phyloP scores from a whole-genome alignment of 1,140 invertebrate genomes.

The Melipona quadrifasciata region DNA sequence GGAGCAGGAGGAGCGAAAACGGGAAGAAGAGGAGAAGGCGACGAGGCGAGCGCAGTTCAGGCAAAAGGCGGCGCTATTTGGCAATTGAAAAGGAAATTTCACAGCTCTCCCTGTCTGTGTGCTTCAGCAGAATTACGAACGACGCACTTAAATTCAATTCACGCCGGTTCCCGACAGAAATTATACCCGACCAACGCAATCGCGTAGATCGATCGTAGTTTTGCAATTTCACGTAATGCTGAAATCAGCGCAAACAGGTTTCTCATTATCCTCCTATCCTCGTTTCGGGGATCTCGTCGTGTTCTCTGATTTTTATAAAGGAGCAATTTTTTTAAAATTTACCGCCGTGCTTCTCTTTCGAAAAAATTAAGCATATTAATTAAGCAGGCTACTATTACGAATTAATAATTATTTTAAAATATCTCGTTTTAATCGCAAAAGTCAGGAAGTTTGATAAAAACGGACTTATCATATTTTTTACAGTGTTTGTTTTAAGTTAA shows the following conservation, averaged over 20 bases:
- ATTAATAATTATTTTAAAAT: background rate
- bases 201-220: background rate
- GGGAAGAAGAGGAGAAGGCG: constrained; percentile 90
- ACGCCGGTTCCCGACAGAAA: constrained; percentile 15
- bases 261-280: background rate
- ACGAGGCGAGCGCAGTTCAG: constrained; percentile 89
- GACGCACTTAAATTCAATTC: constrained; percentile 37
- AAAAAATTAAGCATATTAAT: background rate
- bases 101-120: background rate
- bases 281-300: background rate
- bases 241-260: background rate
- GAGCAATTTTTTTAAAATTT: background rate
- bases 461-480: background rate
- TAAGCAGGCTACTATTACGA: background rate
- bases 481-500: background rate
- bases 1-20: constrained; percentile 92
- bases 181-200: background rate
- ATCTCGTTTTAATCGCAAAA: background rate
- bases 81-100: constrained; percentile 67
- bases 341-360: background rate
- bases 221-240: background rate
- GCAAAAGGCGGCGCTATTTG: constrained; percentile 91
- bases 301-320: background rate
- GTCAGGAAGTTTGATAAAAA: background rate
- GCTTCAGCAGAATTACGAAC: constrained; percentile 36